Evolutionary conservation across 1,140 invertebrate genomes (phyloP), one percentile per base, ranked within the genome.

Genomic region (Cepaea nemoralis): DNA sequence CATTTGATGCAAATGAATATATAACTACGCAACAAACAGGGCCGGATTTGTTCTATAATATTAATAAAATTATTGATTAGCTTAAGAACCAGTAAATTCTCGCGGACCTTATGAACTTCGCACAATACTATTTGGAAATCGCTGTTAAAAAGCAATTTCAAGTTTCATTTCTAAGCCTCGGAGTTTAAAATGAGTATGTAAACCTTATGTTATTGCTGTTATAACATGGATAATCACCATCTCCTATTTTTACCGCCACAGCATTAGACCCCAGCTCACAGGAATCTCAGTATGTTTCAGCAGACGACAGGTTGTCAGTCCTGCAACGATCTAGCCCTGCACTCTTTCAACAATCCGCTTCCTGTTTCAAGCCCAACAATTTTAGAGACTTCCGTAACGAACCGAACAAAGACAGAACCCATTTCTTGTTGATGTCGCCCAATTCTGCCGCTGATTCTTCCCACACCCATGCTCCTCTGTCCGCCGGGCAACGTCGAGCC

Each of bases 341-440:
- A 33, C 80, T 86, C 2, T 59, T 84, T 12, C 83, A 87, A 63
- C 75, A 82, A 70, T 84, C 84, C 59, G 83, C 86, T 5, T 42
- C 82, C 40, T 16, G 27, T 16, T 5, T 77, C 6, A 89, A 89
- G 82, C 91, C 91, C 67, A 96, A 95, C 90, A 96, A 95, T 80
- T 96, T 96, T 89, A 95, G 95, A 86, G 6, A 22, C 33, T 31
- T 31, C 33, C 10, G 27, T 31, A 93, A 91, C 84, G 91, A 66
- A 24, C 83, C 85, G 37, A 93, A 95, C 89, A 95, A 95, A 39
- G 95, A 96, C 90, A 95, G 50, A 3, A 24, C 74, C 42, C 39
- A 45, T 16, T 33, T 50, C 45, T 27, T 76, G n/a, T 40, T 82
- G 14, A 59, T 59, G 2, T 55, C 80, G 6, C 40, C 59, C 19